phyloP scores from a whole-genome alignment of 2,113 vertebrate genomes.

The Trogon surrucura region DNA sequence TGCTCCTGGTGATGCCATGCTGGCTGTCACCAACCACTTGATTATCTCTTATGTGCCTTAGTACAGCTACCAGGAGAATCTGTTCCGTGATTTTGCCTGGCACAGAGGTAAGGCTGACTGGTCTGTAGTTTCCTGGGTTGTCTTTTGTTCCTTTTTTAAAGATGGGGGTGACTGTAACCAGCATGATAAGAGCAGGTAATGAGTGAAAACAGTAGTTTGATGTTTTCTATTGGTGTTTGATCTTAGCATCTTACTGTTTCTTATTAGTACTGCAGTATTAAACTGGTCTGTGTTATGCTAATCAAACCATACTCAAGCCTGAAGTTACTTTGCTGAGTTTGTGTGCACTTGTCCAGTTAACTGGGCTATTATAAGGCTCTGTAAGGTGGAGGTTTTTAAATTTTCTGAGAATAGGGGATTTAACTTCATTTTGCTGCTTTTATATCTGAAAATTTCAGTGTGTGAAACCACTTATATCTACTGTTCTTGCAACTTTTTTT shows the following conservation, averaged over 20 bases:
- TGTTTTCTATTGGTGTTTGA: neutral
- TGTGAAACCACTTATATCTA: neutral
- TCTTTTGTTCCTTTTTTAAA: too few species aligned
- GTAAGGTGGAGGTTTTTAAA: neutral
- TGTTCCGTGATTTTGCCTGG: too few species aligned
- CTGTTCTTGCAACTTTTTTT: neutral
- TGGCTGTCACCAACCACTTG: too few species aligned
- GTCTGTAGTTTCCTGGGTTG: too few species aligned
- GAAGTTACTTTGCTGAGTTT: conserved; percentile 1
- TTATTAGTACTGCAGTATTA: neutral
- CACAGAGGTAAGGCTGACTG: too few species aligned
- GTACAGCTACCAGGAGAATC: too few species aligned
- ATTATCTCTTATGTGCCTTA: too few species aligned
- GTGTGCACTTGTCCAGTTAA: neutral
- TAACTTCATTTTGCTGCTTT: neutral
- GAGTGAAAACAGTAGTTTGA: neutral
- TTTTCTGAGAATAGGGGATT: neutral
- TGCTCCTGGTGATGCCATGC: too few species aligned
- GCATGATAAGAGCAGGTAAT: neutral
- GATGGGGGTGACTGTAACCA: neutral
- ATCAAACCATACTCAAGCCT: neutral
- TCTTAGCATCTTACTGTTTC: neutral
- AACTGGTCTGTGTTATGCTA: neutral
- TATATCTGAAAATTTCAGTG: neutral
- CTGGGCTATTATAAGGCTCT: neutral